Base-by-base conservation (phyloP, 1,140 invertebrate species). In the Cardiocondyla obscurior region DNA sequence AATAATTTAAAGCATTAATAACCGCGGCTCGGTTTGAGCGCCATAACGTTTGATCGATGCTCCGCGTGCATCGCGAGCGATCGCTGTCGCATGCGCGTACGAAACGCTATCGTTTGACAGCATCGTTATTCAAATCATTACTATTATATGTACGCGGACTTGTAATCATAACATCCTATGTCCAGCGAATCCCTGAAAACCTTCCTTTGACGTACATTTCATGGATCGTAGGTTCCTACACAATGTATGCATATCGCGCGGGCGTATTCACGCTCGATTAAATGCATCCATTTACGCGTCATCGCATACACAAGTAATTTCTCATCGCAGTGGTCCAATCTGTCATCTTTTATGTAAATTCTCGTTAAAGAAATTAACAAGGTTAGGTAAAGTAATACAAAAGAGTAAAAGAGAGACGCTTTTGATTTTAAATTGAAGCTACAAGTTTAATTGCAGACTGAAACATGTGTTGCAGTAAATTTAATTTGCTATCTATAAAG, bases 111-210 rank as follows among this genome's bases (percentile, higher is more conserved):
- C 74, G 74, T 79, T 79, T 69, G 74, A 69, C 28, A 25, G 62
- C 33, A 69, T 69, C 74, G 62, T 79, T 79, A 79, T 69, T 79
- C 62, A 69, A 79, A 79, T 79, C 62, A 62, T 79, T 79, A 79
- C 62, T 79, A 69, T 79, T 79, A 67, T 30, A 79, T 53, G 46
- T 25, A 79, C 39, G 46, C n/a, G 62, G 62, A 67, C 25, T 77
- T 39, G 62, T 69, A 79, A 79, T 79, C 74, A 69, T 64, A 79
- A 79, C 46, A 69, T 79, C 64, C 60, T 67, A 53, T 79, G 46
- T 28, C 46, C 33, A 67, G 33, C 62, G 33, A 39, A 79, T 67
- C 62, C 62, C 74, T 67, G 74, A 79, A 53, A 69, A 79, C 44
- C 62, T 79, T 69, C 62, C 62, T 67, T 69, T 67, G 62, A 79